These are phyloP conservation scores for Pocillopora damicornis DNA, from an alignment of 64 coral and sea anemone genomes.

Conservation along the genomic window DNA sequence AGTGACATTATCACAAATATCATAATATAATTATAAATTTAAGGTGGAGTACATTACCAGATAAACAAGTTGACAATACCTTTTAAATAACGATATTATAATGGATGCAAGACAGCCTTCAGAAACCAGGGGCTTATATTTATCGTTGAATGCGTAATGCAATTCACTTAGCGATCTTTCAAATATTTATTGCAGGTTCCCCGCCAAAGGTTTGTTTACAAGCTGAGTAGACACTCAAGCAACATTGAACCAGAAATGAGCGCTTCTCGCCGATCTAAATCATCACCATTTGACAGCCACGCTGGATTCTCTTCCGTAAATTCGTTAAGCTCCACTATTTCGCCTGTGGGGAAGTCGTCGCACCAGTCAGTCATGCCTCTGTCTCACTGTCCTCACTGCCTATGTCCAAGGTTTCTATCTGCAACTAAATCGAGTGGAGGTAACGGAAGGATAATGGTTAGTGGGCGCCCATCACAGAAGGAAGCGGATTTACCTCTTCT, in stretches of 20 bases:
- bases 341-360: background rate
- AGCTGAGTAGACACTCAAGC: background rate
- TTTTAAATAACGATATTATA: too few species aligned
- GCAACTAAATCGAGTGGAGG: background rate
- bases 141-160: too few species aligned
- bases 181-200: constrained; percentile 6
- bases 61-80: too few species aligned
- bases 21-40: too few species aligned
- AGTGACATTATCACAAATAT: too few species aligned
- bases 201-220: constrained; percentile 29
- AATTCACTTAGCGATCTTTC: background rate
- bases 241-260: background rate
- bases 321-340: background rate
- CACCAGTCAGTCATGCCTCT: background rate
- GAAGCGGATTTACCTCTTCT: background rate
- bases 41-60: too few species aligned
- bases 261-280: background rate
- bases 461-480: background rate
- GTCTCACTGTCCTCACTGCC: background rate
- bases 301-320: background rate
- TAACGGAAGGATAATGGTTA: background rate
- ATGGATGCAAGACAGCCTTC: too few species aligned
- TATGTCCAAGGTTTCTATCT: background rate
- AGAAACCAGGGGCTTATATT: too few species aligned
- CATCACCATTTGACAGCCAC: background rate